Evolutionary conservation across 2,888 invertebrate genomes (phyloP), one percentile per base, ranked within the genome.

Genomic region (Dicranocentrus wangi): DNA sequence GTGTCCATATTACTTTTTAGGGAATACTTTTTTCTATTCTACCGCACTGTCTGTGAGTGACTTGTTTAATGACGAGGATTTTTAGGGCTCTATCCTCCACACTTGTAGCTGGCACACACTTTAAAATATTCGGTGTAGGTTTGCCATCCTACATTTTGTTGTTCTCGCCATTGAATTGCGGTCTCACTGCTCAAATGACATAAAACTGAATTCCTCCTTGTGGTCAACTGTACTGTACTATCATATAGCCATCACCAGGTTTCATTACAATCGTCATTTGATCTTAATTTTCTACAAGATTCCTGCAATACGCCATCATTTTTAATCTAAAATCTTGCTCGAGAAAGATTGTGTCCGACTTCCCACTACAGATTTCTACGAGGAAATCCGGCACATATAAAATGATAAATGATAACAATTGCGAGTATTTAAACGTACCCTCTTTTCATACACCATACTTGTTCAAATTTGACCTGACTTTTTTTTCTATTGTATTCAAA

Each of bases 301-400:
- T 19, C 61, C 28, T 32, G 28, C 61, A 28, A 23, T n/a, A 10
- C 27, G n/a, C n/a, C n/a, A n/a, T n/a, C n/a, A n/a, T n/a, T n/a
- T n/a, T n/a, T n/a, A n/a, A n/a, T n/a, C n/a, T n/a, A n/a, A n/a
- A n/a, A n/a, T n/a, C n/a, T n/a, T n/a, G n/a, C n/a, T 70, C 47
- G 27, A 21, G 47, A 69, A 60, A 69, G 61, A 69, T 61, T 47
- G 51, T 63, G 77, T 63, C 77, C 77, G 77, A 77, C 55, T 55
- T 55, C 77, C 69, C 77, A 77, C 21, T 21, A 2, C 19, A 69
- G 25, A 17, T 77, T 77, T 77, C 77, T 77, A 25, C 55, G 55
- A 69, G 77, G 77, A 77, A 77, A 77, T 77, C 77, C 77, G 77
- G 77, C 60, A 77, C 58, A 77, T 60, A 68, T 69, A 19, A 21